Percentiles rank a stretch among this genome's conserved stretches.
Evolutionary conservation across 2,888 invertebrate genomes (phyloP).

Genomic region (Ceratothoa steindachneri): DNA sequence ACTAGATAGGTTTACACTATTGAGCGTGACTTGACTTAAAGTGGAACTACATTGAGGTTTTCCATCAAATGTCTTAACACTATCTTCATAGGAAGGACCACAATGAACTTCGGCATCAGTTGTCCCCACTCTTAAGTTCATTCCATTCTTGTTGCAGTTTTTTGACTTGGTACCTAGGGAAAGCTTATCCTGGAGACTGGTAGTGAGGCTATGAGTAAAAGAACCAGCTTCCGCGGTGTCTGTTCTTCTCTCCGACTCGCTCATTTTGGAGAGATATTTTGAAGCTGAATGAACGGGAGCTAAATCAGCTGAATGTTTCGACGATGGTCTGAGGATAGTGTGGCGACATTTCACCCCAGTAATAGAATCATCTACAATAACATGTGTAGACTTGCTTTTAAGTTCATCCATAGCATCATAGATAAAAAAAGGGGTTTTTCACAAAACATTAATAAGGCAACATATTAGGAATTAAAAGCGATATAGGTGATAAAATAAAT

Average conservation of each 20-base stretch:
- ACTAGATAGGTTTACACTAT: not conserved
- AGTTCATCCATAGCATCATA: constrained; percentile 1
- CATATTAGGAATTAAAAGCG: not conserved
- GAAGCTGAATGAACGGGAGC: constrained; percentile 39
- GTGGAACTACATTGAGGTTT: not conserved
- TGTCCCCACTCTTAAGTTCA: constrained; percentile 37
- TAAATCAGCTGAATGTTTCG: constrained; percentile 39
- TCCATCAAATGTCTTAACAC: not conserved
- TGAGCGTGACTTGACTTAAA: not conserved
- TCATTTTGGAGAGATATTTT: not conserved
- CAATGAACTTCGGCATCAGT: constrained; percentile 44
- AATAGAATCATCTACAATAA: constrained; percentile 7
- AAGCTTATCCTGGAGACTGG: constrained; percentile 37
- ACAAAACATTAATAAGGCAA: not conserved
- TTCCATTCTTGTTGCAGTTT: constrained; percentile 39
- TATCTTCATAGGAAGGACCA: constrained; percentile 4
- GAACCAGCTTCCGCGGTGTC: not conserved
- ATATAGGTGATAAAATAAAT: not conserved
- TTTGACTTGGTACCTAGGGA: constrained; percentile 21
- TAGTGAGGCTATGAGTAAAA: constrained; percentile 12
- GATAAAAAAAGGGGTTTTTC: not conserved
- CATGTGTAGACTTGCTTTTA: not conserved
- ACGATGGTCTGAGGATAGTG: constrained; percentile 7
- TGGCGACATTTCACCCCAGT: constrained; percentile 19
- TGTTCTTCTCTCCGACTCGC: not conserved